A percentile compares a stretch with the other conserved stretches of the same genome.
Conservation (phyloP, 2,797 vertebrate genomes). For the Pogonophryne albipinna region DNA sequence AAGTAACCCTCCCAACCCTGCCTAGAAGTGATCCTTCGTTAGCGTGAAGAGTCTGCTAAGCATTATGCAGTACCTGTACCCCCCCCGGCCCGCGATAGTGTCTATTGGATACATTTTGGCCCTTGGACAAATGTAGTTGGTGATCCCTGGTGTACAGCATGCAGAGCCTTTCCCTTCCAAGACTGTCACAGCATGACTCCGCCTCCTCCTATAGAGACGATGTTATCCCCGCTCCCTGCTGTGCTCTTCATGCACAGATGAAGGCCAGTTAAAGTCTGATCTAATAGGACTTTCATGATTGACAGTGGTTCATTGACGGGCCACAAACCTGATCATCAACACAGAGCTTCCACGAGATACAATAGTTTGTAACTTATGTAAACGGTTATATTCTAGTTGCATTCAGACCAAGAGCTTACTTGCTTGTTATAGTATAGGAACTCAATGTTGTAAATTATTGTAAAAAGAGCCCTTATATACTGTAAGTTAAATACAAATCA, state of each 20-base stretch:
- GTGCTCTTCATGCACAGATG: constrained; percentile 46
- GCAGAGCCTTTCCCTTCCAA: constrained; percentile 14
- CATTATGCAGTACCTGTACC: no score
- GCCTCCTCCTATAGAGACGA: constrained; percentile 44
- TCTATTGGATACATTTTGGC: no score
- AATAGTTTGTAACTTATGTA: background rate
- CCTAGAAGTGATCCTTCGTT: no score
- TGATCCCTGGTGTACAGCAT: background rate
- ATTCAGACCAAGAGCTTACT: background rate
- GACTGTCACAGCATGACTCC: constrained; percentile 26
- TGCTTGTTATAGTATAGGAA: background rate
- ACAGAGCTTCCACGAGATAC: background rate
- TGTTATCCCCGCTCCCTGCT: constrained; percentile 56
- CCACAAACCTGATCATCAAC: constrained; percentile 1
- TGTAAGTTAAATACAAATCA: background rate
- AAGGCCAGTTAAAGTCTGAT: constrained; percentile 29
- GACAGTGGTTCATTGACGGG: constrained; percentile 39
- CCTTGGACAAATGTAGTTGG: no score
- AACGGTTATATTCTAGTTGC: background rate
- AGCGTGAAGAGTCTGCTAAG: no score
- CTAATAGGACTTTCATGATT: constrained; percentile 58
- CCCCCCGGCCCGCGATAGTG: no score
- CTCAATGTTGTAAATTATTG: no score
- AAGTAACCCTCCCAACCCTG: no score
- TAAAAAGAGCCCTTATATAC: no score